Conservation (phyloP, 2,113 vertebrate genomes). For the Psittacara wagleri region DNA sequence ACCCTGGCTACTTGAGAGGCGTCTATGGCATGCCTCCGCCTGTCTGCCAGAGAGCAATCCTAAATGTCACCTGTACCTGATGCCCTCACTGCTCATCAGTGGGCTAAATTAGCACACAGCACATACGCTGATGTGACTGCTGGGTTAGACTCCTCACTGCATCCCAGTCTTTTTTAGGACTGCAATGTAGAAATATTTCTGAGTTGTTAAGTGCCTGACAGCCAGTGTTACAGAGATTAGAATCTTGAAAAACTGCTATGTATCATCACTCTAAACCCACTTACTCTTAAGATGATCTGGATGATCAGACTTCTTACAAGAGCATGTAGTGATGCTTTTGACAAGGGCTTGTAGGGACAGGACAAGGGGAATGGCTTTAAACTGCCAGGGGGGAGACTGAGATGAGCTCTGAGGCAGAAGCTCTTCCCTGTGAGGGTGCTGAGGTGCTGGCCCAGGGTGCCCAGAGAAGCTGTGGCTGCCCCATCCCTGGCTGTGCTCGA, state of each 20-base stretch:
- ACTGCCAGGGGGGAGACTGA: background rate
- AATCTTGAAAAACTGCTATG: background rate
- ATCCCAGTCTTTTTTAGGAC: background rate
- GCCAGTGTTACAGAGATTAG: background rate
- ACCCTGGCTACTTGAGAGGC: background rate
- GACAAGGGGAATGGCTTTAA: background rate
- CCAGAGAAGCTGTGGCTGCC: too few relatives aligned
- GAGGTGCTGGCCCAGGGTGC: too few relatives aligned
- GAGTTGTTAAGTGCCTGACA: background rate
- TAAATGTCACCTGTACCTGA: background rate
- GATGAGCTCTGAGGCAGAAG: background rate
- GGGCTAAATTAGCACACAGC: fast-evolving
- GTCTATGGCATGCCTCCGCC: background rate
- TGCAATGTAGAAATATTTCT: background rate
- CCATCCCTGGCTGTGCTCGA: too few relatives aligned
- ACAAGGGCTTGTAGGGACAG: background rate
- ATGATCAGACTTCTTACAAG: background rate
- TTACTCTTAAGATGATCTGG: background rate
- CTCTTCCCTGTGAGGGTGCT: too few relatives aligned
- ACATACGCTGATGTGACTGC: background rate
- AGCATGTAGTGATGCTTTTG: background rate
- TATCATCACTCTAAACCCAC: background rate
- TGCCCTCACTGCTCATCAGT: background rate
- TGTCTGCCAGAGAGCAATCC: background rate
- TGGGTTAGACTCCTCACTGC: background rate